Conservation (phyloP, 2,797 vertebrate genomes). For the Glossophaga mutica region DNA sequence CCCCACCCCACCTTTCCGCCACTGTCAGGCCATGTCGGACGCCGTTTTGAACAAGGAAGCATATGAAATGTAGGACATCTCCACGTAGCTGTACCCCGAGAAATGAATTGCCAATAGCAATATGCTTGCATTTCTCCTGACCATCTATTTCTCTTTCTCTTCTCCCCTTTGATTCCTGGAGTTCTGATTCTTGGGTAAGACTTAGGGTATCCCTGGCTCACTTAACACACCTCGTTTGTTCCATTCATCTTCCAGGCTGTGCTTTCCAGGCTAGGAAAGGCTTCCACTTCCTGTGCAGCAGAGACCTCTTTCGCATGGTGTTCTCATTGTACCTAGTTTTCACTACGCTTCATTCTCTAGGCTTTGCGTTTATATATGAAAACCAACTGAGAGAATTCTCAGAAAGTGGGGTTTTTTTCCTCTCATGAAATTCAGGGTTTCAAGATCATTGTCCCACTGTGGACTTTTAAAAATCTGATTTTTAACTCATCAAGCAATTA, state of each 20-base stretch:
- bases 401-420: background rate
- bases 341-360: background rate
- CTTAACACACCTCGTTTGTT: background rate
- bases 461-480: background rate
- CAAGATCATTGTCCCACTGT: background rate
- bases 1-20: background rate
- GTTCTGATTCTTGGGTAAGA: background rate
- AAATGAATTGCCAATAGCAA: background rate
- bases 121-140: background rate
- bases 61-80: background rate
- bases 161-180: background rate
- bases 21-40: no score
- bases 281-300: background rate
- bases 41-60: background rate
- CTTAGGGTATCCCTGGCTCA: background rate
- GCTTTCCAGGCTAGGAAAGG: background rate
- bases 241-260: background rate
- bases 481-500: slow-evolving; percentile 8
- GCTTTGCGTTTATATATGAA: background rate
- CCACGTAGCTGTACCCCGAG: background rate
- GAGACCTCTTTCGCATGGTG: background rate
- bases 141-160: background rate
- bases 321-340: background rate
- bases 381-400: background rate
- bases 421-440: background rate